Conservation (phyloP, 2,113 vertebrate genomes). For the Muscicapa adusta region DNA sequence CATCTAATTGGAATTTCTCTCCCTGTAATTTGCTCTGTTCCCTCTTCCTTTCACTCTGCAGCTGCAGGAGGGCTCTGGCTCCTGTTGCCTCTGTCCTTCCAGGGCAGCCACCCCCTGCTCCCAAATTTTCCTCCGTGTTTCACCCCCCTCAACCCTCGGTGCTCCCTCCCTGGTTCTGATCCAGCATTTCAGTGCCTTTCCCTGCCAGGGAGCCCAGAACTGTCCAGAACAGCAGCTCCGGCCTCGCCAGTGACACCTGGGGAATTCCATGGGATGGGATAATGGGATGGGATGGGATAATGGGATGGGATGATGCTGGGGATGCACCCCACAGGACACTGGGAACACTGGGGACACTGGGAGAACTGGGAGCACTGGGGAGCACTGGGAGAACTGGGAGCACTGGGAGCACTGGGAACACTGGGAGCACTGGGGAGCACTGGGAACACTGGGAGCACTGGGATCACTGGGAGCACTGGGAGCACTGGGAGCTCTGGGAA, state of each 20-base stretch:
- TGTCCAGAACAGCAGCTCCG: not conserved
- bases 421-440: too few relatives aligned
- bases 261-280: not conserved
- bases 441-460: too few relatives aligned
- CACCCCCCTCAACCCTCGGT: not conserved
- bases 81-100: not conserved
- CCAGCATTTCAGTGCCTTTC: not conserved
- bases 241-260: not conserved
- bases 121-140: not conserved
- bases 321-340: not conserved
- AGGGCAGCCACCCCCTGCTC: not conserved
- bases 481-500: too few relatives aligned
- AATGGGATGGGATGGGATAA: not conserved
- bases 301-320: not conserved
- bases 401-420: too few relatives aligned
- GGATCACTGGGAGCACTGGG: too few relatives aligned
- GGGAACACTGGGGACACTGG: not conserved
- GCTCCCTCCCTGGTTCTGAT: not conserved
- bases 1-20: constrained; percentile 1
- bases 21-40: not conserved
- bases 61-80: not conserved
- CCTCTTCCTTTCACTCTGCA: not conserved
- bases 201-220: not conserved
- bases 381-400: not conserved
- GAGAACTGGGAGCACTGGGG: too few relatives aligned